Evolutionary conservation across 2,888 invertebrate species (phyloP), one percentile per base, ranked within the genome.

Genomic region (Euphydryas editha): DNA sequence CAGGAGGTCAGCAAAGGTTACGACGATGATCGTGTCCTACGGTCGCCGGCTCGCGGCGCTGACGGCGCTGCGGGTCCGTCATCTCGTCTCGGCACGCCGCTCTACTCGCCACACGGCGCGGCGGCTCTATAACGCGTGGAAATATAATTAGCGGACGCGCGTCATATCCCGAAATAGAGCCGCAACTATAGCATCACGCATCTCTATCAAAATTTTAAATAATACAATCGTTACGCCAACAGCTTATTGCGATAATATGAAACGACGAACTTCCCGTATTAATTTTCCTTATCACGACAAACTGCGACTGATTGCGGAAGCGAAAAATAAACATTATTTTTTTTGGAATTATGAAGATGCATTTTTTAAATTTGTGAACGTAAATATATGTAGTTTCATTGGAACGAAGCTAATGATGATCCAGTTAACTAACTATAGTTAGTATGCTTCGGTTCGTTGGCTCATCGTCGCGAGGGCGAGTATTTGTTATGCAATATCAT

Each of bases 121-220:
- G 15, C 54, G 54, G 54, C 54, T 30, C 54, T 36, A 54, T 7
- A 30, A 36, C 56, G 56, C 46, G 37, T 62, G 30, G 54, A 55
- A 59, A 65, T 66, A 68, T 65, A 61, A 58, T 55, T 60, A 65
- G 47, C 58, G 51, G 65, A 59, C 30, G 42, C 64, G 62, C 68
- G 70, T 70, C 72, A 71, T 49, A 54, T 61, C 70, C 68, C 61
- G 69, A 72, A 71, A 69, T 69, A 69, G 67, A 59, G 65, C n/a
- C 57, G 62, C 58, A 46, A 51, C 46, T 61, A 15, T 60, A 69
- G 55, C 55, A 59, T 36, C 66, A 24, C 62, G 51, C 59, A 36
- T 42, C 47, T 36, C 18, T 47, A 56, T 37, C 49, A 57, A 57
- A 63, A 57, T 63, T 57, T 21, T 49, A 24, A 39, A 57, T 57